These are phyloP conservation scores for Melospiza georgiana DNA, from an alignment of 2,113 vertebrate genomes.

Conservation along the genomic window DNA sequence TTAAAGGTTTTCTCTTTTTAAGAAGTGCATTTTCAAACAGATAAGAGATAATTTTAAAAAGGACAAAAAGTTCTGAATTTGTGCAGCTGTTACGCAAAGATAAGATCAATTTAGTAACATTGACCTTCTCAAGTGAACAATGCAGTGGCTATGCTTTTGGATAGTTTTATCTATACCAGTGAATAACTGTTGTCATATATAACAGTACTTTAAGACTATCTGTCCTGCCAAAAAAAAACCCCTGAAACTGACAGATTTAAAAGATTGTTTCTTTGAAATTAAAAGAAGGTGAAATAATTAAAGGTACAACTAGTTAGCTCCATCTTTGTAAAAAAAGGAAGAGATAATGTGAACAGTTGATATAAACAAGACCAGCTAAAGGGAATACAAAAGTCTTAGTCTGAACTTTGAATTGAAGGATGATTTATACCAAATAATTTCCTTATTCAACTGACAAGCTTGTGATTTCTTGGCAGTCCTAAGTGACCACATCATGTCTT, in stretches of 20 bases:
- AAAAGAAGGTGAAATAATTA: neutral
- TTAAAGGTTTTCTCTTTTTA: neutral
- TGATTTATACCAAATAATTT: neutral
- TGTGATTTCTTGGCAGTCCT: neutral
- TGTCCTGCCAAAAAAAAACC: neutral
- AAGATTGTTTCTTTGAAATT: neutral
- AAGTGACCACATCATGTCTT: neutral
- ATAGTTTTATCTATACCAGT: neutral
- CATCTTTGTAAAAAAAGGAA: neutral
- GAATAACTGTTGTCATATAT: neutral
- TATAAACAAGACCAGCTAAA: neutral
- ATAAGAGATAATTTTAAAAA: neutral
- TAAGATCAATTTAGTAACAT: neutral
- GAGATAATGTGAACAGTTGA: neutral
- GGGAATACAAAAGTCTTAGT: neutral
- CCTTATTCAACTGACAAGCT: neutral
- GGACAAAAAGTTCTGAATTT: neutral
- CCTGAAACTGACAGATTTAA: accelerated
- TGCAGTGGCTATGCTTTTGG: neutral
- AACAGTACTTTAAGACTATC: neutral
- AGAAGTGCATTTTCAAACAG: neutral
- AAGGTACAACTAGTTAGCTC: neutral
- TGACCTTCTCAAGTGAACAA: neutral
- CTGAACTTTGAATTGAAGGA: neutral
- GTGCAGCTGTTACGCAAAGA: neutral